Percentiles rank a stretch among this genome's conserved stretches.
Evolutionary conservation across 2,113 vertebrate species (phyloP).

Genomic region (Platycercus adscitus): DNA sequence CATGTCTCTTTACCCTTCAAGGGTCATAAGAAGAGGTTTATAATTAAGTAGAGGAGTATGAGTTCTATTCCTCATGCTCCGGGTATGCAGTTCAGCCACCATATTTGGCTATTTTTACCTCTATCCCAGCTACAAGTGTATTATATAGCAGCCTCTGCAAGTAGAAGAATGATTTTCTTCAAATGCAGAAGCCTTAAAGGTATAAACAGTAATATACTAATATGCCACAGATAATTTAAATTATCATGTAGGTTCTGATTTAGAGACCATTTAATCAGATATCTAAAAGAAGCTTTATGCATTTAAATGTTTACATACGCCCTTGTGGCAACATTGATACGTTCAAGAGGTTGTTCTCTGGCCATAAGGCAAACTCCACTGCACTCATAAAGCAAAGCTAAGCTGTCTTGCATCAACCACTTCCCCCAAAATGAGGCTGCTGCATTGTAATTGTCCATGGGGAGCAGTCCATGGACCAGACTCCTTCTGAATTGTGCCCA

Average conservation of each 20-base stretch:
- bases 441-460: background rate
- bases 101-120: background rate
- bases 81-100: background rate
- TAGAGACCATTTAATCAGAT: background rate
- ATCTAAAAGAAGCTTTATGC: background rate
- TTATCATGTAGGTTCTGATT: background rate
- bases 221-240: background rate
- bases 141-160: background rate
- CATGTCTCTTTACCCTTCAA: background rate
- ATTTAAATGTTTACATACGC: background rate
- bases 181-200: background rate
- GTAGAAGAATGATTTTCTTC: background rate
- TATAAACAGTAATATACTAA: background rate
- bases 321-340: background rate
- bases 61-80: background rate
- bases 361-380: background rate
- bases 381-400: background rate
- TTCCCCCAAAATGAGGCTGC: background rate
- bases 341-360: background rate
- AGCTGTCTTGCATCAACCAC: background rate
- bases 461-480: background rate
- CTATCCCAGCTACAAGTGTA: background rate
- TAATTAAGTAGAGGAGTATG: background rate
- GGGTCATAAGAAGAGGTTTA: background rate
- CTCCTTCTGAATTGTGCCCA: background rate